phyloP scores from a whole-genome alignment of 2,797 vertebrate species.

The Fistularia tabacaria region DNA sequence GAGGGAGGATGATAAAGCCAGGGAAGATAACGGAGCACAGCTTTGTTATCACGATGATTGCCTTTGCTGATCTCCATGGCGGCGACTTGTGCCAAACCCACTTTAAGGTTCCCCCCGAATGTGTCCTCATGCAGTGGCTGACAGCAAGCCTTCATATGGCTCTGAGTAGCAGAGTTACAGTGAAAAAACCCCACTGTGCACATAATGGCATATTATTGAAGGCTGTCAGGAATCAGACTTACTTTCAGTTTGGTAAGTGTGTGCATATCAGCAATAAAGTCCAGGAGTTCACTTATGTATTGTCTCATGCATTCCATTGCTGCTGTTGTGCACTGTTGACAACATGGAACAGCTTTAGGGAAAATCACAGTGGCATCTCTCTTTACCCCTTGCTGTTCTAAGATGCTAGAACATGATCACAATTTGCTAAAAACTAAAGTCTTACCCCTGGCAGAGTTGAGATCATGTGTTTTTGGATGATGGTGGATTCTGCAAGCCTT shows the following conservation, averaged over 20 bases:
- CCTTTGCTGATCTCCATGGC: constrained; percentile 98
- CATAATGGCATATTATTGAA: not conserved
- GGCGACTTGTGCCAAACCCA: constrained; percentile 94
- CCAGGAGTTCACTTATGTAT: constrained; percentile 91
- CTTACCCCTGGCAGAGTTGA: constrained; percentile 91
- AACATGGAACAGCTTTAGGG: constrained; percentile 21
- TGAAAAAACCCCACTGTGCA: not conserved
- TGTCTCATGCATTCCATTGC: constrained; percentile 98
- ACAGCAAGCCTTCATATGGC: constrained; percentile 98
- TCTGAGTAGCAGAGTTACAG: constrained; percentile 68
- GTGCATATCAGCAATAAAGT: constrained; percentile 99
- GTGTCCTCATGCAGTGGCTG: constrained; percentile 98
- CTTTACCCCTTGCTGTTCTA: constrained; percentile 50
- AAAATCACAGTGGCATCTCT: constrained; percentile 35
- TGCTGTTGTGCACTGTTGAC: constrained; percentile 89
- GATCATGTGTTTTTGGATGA: constrained; percentile 98
- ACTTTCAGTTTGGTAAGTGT: constrained; percentile 97
- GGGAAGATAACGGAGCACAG: constrained; percentile 92
- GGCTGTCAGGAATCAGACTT: constrained; percentile 35
- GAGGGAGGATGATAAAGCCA: constrained; percentile 98
- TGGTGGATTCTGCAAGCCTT: constrained; percentile 93
- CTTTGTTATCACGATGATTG: constrained; percentile 98
- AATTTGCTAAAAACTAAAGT: constrained; percentile 23
- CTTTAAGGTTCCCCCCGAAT: constrained; percentile 97
- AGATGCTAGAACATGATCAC: constrained; percentile 28